phyloP scores from a whole-genome alignment of 2,113 vertebrate species.

The Opisthocomus hoazin region DNA sequence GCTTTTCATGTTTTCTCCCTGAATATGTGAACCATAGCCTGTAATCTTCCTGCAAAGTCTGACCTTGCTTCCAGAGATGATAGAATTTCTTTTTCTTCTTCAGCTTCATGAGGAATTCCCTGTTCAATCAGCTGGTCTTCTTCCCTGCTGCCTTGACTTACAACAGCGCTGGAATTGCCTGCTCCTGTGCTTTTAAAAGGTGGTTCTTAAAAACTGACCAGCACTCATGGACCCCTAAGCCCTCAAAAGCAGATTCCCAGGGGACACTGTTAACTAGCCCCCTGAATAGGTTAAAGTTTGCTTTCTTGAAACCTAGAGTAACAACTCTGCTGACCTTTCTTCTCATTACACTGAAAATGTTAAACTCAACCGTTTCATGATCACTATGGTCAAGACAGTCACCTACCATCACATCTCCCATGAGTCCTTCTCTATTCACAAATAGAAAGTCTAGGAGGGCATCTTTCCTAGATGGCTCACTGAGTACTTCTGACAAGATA shows the following conservation, averaged over 20 bases:
- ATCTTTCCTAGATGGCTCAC: neutral
- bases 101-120: neutral
- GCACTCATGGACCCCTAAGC: neutral
- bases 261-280: neutral
- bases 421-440: neutral
- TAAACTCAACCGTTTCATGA: neutral
- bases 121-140: neutral
- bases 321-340: neutral
- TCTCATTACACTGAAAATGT: neutral
- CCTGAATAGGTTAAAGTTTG: neutral
- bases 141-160: neutral
- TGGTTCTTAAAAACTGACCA: neutral
- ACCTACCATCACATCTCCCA: neutral
- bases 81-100: neutral
- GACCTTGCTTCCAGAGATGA: neutral
- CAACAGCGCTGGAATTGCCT: fast-evolving
- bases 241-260: neutral
- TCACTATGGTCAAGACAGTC: neutral
- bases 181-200: neutral
- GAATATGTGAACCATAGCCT: neutral
- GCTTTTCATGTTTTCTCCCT: neutral
- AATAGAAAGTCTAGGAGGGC: too few species aligned
- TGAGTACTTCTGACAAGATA: neutral
- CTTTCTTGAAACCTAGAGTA: neutral
- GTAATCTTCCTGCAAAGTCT: neutral